Base-by-base conservation (phyloP, 2,888 invertebrate genomes). In the Pilophorus perplexus region DNA sequence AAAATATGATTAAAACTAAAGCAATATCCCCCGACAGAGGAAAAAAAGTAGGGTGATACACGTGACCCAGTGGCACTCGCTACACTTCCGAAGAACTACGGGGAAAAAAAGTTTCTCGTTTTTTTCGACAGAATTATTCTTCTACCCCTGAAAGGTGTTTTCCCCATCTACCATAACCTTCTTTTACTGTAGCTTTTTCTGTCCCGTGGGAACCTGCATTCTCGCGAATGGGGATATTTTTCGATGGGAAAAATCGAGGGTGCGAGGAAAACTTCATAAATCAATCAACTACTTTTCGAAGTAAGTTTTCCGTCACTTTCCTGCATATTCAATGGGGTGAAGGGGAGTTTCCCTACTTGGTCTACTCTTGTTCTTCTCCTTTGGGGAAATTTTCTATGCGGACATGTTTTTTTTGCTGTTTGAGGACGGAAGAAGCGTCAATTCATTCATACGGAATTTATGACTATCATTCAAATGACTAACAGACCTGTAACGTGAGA, bases 1-100 rank as follows among this genome's bases (percentile, higher is more conserved):
- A 52, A 52, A 52, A 52, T 28, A 28, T 52, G 52, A 52, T 52
- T 52, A 52, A 52, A 52, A 52, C 52, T 52, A 52, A 52, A 52
- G 52, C 52, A 52, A 52, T 52, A 52, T 52, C 52, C 12, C 18
- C 25, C 22, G 25, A 46, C 22, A 25, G 46, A 2, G 23, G 12
- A 23, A 14, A 14, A 52, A 14, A 18, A 28, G 16, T 10, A 25
- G 18, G 52, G 25, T 50, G 50, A 27, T 50, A 50, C 50, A 50
- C 50, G 52, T 52, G 52, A 52, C 52, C 52, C 28, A 52, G 28
- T 52, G 52, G 52, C 52, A 52, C 27, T 46, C 46, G 22, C 12
- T 46, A 23, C 25, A 10, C 27, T 28, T 14, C 23, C 25, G 52
- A 52, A 16, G 10, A 6, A 16, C 33, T 12, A 8, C 33, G 12